phyloP scores from a whole-genome alignment of 2,113 vertebrate genomes.

The Rallus limicola region DNA sequence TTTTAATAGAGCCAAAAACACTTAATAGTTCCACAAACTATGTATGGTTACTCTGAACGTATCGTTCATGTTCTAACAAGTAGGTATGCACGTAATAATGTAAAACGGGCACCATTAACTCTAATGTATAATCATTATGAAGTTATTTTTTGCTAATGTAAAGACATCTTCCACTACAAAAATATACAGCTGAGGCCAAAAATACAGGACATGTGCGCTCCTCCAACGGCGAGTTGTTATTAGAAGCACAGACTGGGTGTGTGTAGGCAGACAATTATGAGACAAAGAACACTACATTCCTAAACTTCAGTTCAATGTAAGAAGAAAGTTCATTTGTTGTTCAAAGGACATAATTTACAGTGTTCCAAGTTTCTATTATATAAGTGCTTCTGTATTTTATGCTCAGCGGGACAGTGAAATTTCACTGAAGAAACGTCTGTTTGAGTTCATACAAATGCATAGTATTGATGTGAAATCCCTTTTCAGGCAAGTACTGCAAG shows the following conservation, averaged over 20 bases:
- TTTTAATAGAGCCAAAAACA: background rate
- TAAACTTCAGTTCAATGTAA: slow-evolving; percentile 52
- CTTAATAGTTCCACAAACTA: background rate
- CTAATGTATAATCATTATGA: background rate
- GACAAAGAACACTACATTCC: slow-evolving; percentile 62
- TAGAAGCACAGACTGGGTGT: slow-evolving; percentile 14
- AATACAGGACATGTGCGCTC: slow-evolving; percentile 5
- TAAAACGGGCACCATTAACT: background rate
- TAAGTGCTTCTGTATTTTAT: slow-evolving; percentile 57
- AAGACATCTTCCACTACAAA: slow-evolving; percentile 47
- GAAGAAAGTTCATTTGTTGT: slow-evolving; percentile 66
- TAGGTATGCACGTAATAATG: background rate
- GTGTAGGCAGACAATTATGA: slow-evolving; percentile 50
- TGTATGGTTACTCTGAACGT: background rate
- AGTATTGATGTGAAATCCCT: slow-evolving; percentile 33
- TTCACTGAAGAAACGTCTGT: slow-evolving; percentile 59
- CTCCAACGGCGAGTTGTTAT: background rate
- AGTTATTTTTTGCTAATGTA: slow-evolving; percentile 51
- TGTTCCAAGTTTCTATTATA: slow-evolving; percentile 69
- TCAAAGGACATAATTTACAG: slow-evolving; percentile 66
- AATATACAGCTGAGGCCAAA: slow-evolving; percentile 48
- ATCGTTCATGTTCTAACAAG: background rate
- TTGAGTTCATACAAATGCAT: slow-evolving; percentile 50
- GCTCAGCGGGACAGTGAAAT: slow-evolving; percentile 61
- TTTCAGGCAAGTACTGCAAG: background rate